Conservation (phyloP, 2,113 vertebrate genomes). For the Corythornis cristatus region DNA sequence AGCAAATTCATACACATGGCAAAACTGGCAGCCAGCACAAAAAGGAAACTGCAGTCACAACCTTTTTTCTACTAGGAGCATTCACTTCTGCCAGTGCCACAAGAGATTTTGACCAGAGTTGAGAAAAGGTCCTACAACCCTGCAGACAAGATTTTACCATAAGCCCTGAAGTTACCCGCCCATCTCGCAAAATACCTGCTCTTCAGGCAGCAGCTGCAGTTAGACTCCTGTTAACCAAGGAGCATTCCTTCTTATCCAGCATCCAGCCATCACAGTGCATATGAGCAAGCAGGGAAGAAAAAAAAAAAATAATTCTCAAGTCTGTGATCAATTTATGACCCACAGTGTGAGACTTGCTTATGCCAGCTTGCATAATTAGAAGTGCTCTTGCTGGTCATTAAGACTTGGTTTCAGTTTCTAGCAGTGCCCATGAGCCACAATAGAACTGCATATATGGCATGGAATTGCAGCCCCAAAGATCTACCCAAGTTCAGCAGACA, state of each 20-base stretch:
- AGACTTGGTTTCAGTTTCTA: not conserved
- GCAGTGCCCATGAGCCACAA: not conserved
- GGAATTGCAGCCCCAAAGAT: not conserved
- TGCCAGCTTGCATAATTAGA: not conserved
- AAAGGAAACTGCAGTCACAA: not conserved
- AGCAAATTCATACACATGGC: fast-evolving
- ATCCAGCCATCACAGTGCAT: not conserved
- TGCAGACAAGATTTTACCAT: not conserved
- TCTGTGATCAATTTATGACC: not conserved
- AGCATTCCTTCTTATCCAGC: fast-evolving
- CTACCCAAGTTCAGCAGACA: fast-evolving
- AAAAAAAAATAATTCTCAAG: not conserved
- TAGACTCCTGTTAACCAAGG: not conserved
- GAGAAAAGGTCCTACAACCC: not conserved
- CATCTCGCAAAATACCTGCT: not conserved
- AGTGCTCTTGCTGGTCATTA: not conserved
- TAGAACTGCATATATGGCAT: fast-evolving
- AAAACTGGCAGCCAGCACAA: not conserved
- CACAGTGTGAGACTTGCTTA: not conserved
- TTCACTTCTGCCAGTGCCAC: fast-evolving
- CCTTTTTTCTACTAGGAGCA: not conserved
- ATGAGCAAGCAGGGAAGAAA: not conserved
- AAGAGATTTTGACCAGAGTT: not conserved
- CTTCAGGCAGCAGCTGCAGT: not conserved
- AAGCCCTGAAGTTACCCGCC: not conserved